These are phyloP conservation scores for Loxodonta africana DNA, from an alignment of 2,113 vertebrate species.

Conservation along the genomic window DNA sequence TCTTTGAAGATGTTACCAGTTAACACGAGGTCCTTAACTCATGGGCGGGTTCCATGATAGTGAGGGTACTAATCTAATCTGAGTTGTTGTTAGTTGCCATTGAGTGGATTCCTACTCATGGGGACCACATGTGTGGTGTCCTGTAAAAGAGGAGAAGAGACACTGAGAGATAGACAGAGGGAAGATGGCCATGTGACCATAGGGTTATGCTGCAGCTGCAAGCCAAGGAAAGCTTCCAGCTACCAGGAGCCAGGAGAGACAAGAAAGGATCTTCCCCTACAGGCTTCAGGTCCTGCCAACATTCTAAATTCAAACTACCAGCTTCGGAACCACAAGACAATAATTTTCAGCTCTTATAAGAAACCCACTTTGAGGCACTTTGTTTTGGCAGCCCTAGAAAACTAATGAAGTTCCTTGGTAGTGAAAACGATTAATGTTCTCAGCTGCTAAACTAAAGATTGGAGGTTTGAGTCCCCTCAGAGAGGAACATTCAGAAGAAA, in stretches of 20 bases:
- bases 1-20: neutral
- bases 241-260: neutral
- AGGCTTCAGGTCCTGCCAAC: neutral
- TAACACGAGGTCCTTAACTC: neutral
- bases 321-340: neutral
- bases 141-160: neutral
- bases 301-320: neutral
- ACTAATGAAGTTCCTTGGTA: neutral
- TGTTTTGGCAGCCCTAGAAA: neutral
- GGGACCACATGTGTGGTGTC: neutral
- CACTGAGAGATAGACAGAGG: neutral
- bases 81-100: neutral
- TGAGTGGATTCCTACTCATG: neutral
- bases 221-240: neutral
- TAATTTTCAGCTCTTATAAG: neutral
- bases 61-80: neutral
- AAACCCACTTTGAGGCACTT: neutral
- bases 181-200: neutral
- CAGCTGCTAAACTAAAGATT: neutral
- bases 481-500: neutral
- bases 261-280: neutral
- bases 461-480: neutral
- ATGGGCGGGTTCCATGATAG: neutral
- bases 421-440: neutral
- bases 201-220: neutral